These are phyloP conservation scores for Nipponacmea schrenckii DNA, from an alignment of 2,888 invertebrate genomes.

Conservation along the genomic window DNA sequence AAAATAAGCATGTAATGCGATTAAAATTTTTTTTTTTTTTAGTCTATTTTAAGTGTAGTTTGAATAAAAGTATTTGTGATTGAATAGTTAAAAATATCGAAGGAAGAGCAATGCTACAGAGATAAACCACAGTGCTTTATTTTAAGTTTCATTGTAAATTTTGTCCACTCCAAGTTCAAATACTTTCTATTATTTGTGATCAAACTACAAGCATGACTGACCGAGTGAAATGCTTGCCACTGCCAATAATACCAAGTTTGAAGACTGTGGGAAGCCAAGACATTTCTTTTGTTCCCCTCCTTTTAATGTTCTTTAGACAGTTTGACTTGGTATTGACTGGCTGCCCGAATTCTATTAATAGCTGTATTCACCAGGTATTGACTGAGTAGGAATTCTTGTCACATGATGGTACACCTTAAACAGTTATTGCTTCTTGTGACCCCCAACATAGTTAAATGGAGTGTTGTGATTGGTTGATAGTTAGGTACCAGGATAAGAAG, in stretches of 20 bases:
- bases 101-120: too few relatives aligned
- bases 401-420: conserved; percentile 17
- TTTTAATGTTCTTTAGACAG: conserved; percentile 18
- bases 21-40: too few relatives aligned
- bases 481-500: conserved; percentile 18
- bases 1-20: too few relatives aligned
- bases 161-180: too few relatives aligned
- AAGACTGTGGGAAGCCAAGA: not conserved
- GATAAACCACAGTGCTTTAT: too few relatives aligned
- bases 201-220: conserved; percentile 1
- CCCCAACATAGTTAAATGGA: conserved; percentile 16
- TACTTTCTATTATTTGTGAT: not conserved
- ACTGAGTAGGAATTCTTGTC: conserved; percentile 10
- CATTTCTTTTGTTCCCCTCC: not conserved
- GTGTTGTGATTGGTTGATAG: conserved; percentile 12
- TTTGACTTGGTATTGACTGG: conserved; percentile 19
- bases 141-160: too few relatives aligned
- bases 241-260: conserved; percentile 5
- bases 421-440: conserved; percentile 9
- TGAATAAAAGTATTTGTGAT: too few relatives aligned
- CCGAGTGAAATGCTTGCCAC: not conserved
- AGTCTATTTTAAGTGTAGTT: too few relatives aligned
- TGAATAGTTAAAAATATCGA: too few relatives aligned
- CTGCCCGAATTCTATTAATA: conserved; percentile 19
- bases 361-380: conserved; percentile 18